phyloP scores from a whole-genome alignment of 2,888 invertebrate genomes.

The Oscheius onirici region DNA sequence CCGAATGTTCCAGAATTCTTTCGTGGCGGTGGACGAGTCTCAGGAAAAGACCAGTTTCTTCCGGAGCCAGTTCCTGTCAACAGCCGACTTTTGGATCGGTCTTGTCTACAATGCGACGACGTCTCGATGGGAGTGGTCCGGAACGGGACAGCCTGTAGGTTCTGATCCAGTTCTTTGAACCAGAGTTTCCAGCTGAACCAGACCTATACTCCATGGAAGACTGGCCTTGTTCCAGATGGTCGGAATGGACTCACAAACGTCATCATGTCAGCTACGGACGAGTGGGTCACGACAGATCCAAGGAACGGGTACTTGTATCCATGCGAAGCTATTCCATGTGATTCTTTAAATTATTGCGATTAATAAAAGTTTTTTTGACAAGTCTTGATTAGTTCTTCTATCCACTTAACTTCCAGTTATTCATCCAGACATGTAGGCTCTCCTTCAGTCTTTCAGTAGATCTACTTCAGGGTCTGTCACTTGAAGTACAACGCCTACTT shows the following conservation, averaged over 20 bases:
- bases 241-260: background rate
- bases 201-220: constrained; percentile 4
- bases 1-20: background rate
- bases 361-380: background rate
- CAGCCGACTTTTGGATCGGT: background rate
- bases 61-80: background rate
- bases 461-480: constrained; percentile 24
- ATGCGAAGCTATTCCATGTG: constrained; percentile 14
- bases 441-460: background rate
- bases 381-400: background rate
- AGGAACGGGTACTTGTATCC: background rate
- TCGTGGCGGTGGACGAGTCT: background rate
- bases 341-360: constrained; percentile 6
- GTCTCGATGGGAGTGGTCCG: background rate
- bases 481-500: background rate
- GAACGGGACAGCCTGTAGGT: background rate
- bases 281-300: background rate
- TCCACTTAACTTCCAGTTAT: background rate
- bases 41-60: constrained; percentile 10
- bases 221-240: background rate
- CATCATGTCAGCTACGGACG: background rate
- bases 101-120: background rate
- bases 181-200: constrained; percentile 7
- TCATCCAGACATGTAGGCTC: background rate
- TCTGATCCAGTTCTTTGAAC: background rate